phyloP scores from a whole-genome alignment of 2,113 vertebrate species.

The Salvelinus sp. region DNA sequence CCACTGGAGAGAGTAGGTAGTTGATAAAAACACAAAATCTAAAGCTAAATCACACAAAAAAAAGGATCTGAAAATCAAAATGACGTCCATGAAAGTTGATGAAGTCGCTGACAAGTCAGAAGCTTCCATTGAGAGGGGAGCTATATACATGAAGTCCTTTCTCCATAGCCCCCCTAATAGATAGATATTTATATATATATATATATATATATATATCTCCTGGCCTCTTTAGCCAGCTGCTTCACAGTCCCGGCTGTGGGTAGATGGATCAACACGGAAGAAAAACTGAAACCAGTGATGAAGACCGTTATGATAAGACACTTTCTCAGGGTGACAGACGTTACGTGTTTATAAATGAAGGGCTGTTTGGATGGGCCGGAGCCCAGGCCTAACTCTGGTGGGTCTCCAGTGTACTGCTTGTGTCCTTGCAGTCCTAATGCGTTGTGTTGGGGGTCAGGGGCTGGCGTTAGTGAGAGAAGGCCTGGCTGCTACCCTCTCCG shows the following conservation, averaged over 20 bases:
- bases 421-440: slow-evolving; percentile 55
- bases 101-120: slow-evolving; percentile 17
- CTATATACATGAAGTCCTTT: slow-evolving; percentile 22
- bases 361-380: neutral
- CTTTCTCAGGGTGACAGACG: neutral
- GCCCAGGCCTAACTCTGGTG: slow-evolving; percentile 40
- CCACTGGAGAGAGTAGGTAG: too few species aligned
- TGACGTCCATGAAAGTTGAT: slow-evolving; percentile 22
- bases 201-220: neutral
- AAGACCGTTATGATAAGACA: neutral
- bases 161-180: slow-evolving; percentile 7
- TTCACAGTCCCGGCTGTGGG: slow-evolving; percentile 24
- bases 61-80: slow-evolving; percentile 33
- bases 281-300: neutral
- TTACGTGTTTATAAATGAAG: slow-evolving; percentile 21
- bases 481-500: slow-evolving; percentile 26
- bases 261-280: neutral
- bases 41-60: slow-evolving; percentile 56
- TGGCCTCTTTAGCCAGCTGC: neutral
- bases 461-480: slow-evolving; percentile 36
- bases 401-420: slow-evolving; percentile 67
- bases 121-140: slow-evolving; percentile 14
- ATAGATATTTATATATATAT: too few species aligned
- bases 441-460: slow-evolving; percentile 40
- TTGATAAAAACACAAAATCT: slow-evolving; percentile 9